A percentile compares a stretch with the other conserved stretches of the same genome.
phyloP scores from a whole-genome alignment of 35 echinoderm and acorn worm species.

The Lytechinus pictus region DNA sequence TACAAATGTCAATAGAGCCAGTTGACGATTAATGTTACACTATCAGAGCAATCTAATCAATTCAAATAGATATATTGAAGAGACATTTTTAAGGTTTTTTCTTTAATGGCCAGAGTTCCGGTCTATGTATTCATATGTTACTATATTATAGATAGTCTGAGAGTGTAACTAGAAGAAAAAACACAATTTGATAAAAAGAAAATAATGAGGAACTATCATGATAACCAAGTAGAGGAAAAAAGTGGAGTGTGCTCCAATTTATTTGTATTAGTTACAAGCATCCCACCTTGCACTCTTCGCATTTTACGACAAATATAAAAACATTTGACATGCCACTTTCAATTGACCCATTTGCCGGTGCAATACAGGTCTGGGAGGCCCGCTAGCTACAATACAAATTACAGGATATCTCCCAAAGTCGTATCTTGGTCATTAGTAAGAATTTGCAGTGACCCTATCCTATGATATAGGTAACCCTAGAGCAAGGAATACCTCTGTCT shows the following conservation, averaged over 20 bases:
- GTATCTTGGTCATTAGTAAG: background rate
- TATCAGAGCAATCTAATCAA: too few relatives aligned
- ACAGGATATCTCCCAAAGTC: constrained; percentile 22
- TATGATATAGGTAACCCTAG: background rate
- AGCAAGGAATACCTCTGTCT: background rate
- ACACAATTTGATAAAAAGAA: background rate
- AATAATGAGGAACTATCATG: background rate
- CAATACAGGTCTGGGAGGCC: background rate
- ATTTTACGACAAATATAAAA: background rate
- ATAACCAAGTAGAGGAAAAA: background rate
- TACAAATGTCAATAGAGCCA: too few relatives aligned
- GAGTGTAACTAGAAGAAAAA: too few relatives aligned
- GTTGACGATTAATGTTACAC: too few relatives aligned
- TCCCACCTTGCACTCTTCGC: background rate
- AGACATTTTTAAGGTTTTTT: too few relatives aligned
- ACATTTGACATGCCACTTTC: constrained; percentile 22
- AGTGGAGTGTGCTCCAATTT: background rate
- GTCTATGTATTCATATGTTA: too few relatives aligned
- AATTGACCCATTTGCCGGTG: constrained; percentile 14
- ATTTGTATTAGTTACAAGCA: background rate
- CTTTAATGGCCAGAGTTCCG: too few relatives aligned
- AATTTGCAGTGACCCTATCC: background rate
- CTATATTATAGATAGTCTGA: too few relatives aligned
- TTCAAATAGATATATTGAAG: too few relatives aligned
- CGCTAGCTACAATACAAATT: constrained; percentile 1